Percentiles rank a stretch among this genome's conserved stretches.
Conservation (phyloP, 2,113 vertebrate genomes). For the Benitochromis conjunctus region DNA sequence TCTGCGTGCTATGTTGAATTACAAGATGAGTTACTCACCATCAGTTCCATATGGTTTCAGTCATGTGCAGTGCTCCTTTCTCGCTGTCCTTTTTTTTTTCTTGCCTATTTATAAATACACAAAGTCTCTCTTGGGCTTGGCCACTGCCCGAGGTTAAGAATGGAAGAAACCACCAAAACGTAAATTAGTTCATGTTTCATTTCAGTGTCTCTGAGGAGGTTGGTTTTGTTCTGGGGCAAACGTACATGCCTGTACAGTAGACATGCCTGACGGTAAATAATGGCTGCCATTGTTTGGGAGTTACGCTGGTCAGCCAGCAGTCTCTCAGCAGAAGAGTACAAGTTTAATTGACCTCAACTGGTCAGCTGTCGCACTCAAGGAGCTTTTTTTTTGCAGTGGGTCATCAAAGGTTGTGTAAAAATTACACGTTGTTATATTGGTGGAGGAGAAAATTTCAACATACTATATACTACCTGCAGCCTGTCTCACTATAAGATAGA, state of each 20-base stretch:
- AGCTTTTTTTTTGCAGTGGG: neutral
- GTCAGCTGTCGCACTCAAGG: neutral
- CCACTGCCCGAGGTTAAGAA: slow-evolving; percentile 44
- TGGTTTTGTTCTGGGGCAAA: slow-evolving; percentile 34
- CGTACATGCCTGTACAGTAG: slow-evolving; percentile 5
- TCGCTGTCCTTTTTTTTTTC: slow-evolving; percentile 17
- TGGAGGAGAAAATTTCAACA: slow-evolving; percentile 7
- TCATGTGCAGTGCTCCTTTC: slow-evolving; percentile 48
- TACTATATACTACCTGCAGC: neutral
- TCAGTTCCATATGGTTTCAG: slow-evolving; percentile 61
- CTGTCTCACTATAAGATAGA: neutral
- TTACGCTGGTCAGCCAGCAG: slow-evolving; percentile 3
- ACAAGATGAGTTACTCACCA: slow-evolving; percentile 58
- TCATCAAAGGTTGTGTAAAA: slow-evolving; percentile 17
- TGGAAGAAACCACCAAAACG: slow-evolving; percentile 47
- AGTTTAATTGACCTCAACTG: slow-evolving; percentile 26
- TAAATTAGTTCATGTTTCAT: slow-evolving; percentile 56
- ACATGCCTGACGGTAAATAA: slow-evolving; percentile 34
- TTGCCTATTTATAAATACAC: slow-evolving; percentile 56
- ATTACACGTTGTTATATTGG: neutral
- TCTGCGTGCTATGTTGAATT: slow-evolving; percentile 42
- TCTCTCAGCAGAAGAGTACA: slow-evolving; percentile 6
- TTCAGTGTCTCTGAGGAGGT: slow-evolving; percentile 43
- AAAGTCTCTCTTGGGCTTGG: slow-evolving; percentile 38
- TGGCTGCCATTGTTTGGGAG: slow-evolving; percentile 34